phyloP scores from a whole-genome alignment of 2,113 vertebrate genomes.

The Recurvirostra avosetta region DNA sequence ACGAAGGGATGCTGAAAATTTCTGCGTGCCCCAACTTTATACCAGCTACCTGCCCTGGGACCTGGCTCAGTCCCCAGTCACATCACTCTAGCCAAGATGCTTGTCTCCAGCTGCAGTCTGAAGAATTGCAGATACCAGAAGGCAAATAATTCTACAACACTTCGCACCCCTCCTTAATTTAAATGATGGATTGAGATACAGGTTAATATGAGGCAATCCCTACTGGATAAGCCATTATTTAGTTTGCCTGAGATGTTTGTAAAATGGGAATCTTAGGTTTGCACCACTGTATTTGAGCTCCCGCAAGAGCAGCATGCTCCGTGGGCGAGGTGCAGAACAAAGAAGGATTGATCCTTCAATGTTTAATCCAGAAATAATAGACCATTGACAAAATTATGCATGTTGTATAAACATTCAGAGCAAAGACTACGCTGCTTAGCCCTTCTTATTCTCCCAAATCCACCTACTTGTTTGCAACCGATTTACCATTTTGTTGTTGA shows the following conservation, averaged over 20 bases:
- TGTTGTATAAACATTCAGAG: conserved; percentile 20
- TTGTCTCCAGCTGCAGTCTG: not conserved
- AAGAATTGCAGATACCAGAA: not conserved
- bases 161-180: not conserved
- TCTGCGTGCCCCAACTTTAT: rapidly evolving
- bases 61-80: not conserved
- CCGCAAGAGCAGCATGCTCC: not conserved
- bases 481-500: conserved; percentile 4
- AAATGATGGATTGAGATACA: not conserved
- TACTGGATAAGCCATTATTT: not conserved
- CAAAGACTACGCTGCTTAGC: conserved; percentile 18
- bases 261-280: not conserved
- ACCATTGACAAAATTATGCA: not conserved
- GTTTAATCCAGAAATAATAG: conserved; percentile 47
- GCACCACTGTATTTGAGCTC: not conserved
- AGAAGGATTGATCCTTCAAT: not conserved
- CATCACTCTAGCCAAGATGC: not conserved
- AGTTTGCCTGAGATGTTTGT: not conserved
- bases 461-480: not conserved
- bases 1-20: not conserved
- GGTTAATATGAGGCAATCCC: not conserved
- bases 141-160: not conserved
- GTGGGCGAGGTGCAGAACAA: not conserved
- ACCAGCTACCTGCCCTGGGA: not conserved
- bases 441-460: conserved; percentile 34